Conservation (phyloP, 2,797 vertebrate species). For the Pseudochirops corinnae region DNA sequence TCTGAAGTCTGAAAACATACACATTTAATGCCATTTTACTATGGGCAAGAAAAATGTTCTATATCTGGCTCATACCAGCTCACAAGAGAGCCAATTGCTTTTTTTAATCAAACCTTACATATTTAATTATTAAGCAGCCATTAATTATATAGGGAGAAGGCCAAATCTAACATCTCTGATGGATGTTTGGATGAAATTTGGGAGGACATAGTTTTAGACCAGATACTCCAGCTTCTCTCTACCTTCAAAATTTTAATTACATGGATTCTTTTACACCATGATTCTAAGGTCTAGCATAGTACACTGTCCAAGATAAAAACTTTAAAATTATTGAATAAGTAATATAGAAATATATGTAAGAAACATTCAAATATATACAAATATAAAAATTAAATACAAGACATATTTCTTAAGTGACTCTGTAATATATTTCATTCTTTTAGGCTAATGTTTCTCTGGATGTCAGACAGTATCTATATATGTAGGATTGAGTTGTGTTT, state of each 20-base stretch:
- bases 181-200: not conserved
- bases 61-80: not conserved
- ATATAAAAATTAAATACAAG: not conserved
- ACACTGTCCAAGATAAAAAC: not conserved
- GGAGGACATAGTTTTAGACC: not conserved
- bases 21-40: not conserved
- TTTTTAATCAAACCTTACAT: not conserved
- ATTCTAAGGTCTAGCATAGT: not conserved
- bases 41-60: not conserved
- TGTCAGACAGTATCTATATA: not conserved
- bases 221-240: not conserved
- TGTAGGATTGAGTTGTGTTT: not conserved
- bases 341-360: not conserved
- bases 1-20: not conserved
- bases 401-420: not conserved
- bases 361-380: no score
- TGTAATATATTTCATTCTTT: not conserved
- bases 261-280: not conserved
- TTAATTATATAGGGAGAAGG: not conserved
- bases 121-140: not conserved
- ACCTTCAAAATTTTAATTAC: not conserved
- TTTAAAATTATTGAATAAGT: not conserved
- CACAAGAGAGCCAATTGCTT: not conserved
- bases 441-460: not conserved
- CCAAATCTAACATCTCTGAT: no score